Evolutionary conservation across 2,888 invertebrate species (phyloP), one percentile per base, ranked within the genome.

Genomic region (Caenorhabditis japonica): DNA sequence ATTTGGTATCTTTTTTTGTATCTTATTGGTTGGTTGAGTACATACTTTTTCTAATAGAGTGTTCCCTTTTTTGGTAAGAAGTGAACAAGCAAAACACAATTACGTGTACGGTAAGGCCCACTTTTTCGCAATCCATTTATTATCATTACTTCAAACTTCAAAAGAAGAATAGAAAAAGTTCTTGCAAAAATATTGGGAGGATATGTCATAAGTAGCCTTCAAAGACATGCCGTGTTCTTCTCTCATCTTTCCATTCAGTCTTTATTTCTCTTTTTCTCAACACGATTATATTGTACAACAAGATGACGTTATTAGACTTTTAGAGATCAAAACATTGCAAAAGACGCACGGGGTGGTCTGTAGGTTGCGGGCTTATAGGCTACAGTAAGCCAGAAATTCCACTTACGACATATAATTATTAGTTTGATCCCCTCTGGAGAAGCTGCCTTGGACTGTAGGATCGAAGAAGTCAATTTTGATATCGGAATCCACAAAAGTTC

Each of bases 261-360:
- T n/a, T n/a, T n/a, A n/a, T n/a, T n/a, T 21, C 49, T 47, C 41
- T 46, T 10, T n/a, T 30, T 30, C 30, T 1, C 43, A 30, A 10
- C 30, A 13, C 30, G 27, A 46, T 51, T 43, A 59, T 58, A 68
- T 38, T 60, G 59, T 69, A 69, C 69, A 53, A 44, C 51, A 44
- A 68, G 59, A 60, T 73, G 73, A 73, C 73, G 73, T 66, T 49
- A 51, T 66, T 73, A 73, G 66, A 66, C 73, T 72, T 66, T 73
- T 61, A 73, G 66, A 73, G 73, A 73, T 73, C 73, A 73, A 60
- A 73, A 61, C 58, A 55, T 64, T 64, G 64, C 56, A 71, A 55
- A 47, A 60, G 38, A 51, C 27, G 49, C 41, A 44, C 30, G 33
- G 43, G 36, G n/a, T n/a, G n/a, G n/a, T n/a, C n/a, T n/a, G n/a